Conservation (phyloP, 1,140 invertebrate genomes). For the Drosophila sp. region DNA sequence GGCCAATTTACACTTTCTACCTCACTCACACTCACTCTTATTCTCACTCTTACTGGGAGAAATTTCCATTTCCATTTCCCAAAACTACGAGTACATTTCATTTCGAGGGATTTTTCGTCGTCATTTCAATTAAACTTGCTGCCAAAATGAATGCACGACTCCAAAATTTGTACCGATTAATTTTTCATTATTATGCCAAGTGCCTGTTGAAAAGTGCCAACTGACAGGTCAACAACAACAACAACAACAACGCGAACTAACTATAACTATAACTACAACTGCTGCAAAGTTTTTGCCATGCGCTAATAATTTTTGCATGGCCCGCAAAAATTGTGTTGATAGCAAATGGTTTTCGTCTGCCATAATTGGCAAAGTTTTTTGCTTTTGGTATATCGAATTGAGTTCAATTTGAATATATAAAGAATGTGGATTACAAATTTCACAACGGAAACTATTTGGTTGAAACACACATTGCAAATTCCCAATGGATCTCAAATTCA, state of each 20-base stretch:
- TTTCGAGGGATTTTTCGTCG: slow-evolving; percentile 41
- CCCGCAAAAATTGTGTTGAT: slow-evolving; percentile 32
- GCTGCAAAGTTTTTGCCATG: slow-evolving; percentile 26
- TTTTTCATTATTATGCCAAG: slow-evolving; percentile 71
- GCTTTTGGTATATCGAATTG: neutral
- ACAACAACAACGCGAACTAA: neutral
- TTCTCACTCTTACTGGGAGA: no score
- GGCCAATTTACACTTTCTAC: slow-evolving; percentile 8
- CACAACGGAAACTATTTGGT: neutral
- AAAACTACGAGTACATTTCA: slow-evolving; percentile 16
- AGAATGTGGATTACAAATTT: neutral
- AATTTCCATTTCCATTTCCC: neutral
- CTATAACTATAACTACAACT: neutral
- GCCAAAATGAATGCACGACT: slow-evolving; percentile 61
- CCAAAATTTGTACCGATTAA: slow-evolving; percentile 58
- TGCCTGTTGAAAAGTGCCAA: slow-evolving; percentile 47
- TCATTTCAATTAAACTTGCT: slow-evolving; percentile 70
- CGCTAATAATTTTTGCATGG: slow-evolving; percentile 49
- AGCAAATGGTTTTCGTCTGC: slow-evolving; percentile 17
- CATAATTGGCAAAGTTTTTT: slow-evolving; percentile 17
- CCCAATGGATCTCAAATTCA: neutral
- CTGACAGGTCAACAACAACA: slow-evolving; percentile 31
- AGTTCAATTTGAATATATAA: neutral
- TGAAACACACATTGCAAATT: neutral
- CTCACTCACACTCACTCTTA: neutral